These are phyloP conservation scores for Gasteruption jaculator DNA, from an alignment of 2,888 invertebrate genomes.

Conservation along the genomic window DNA sequence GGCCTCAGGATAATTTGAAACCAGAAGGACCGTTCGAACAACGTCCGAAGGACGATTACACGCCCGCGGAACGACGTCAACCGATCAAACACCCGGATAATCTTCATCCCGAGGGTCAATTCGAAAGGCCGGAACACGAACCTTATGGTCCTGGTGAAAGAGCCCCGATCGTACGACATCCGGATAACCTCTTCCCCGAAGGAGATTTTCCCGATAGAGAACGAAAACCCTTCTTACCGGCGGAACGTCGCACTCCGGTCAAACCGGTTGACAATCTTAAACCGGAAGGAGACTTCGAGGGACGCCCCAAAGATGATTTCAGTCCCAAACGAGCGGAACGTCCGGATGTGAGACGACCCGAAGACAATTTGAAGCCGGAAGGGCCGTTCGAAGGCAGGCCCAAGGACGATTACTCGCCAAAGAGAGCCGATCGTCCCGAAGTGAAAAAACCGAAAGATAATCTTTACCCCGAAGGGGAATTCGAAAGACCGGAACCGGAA, in stretches of 20 bases:
- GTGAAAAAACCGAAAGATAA: constrained; percentile 38
- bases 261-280: constrained; percentile 56
- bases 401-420: constrained; percentile 25
- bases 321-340: constrained; percentile 55
- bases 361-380: constrained; percentile 45
- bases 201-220: constrained; percentile 45
- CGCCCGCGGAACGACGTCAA: constrained; percentile 43
- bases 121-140: constrained; percentile 44
- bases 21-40: constrained; percentile 58
- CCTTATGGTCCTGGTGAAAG: constrained; percentile 28
- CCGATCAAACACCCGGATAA: constrained; percentile 52
- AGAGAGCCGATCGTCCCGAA: constrained; percentile 43
- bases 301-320: constrained; percentile 33
- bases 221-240: constrained; percentile 16
- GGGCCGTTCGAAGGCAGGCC: constrained; percentile 50
- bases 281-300: constrained; percentile 57
- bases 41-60: constrained; percentile 42
- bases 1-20: constrained; percentile 51
- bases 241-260: constrained; percentile 46
- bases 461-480: constrained; percentile 38
- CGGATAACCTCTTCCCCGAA: constrained; percentile 52
- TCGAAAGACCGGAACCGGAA: constrained; percentile 51
- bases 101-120: constrained; percentile 29
- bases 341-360: constrained; percentile 54
- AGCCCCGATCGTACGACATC: constrained; percentile 37